Evolutionary conservation across 2,888 invertebrate species (phyloP), one percentile per base, ranked within the genome.

Genomic region (Alcis repandata): DNA sequence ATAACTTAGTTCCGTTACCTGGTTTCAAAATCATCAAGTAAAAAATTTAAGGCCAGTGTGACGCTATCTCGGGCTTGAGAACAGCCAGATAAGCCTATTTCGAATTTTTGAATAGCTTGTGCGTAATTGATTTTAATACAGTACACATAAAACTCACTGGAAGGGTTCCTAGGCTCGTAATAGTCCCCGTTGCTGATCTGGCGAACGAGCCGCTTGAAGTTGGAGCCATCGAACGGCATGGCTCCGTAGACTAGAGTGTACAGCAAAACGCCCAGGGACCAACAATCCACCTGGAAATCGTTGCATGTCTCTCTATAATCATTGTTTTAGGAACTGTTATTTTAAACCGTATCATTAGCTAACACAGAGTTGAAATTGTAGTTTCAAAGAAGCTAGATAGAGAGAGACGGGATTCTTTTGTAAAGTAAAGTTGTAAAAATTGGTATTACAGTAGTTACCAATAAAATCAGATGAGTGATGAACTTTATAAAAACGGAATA

Each of bases 201-300:
- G 84, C 97, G 97, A 71, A 99, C 98, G 82, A 99, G 95, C 80
- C 98, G 96, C 90, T 98, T 98, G 91, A 99, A 99, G 93, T 99
- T 99, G 70, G 98, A 98, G 68, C 99, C 99, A 92, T 99, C 99
- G 87, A 99, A 99, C 59, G 98, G 99, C 99, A 99, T 99, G 72
- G 99, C 98, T 77, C 99, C 99, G 88, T 99, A 99, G 74, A 99
- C 99, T 82, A 99, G 94, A 51, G 99, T 99, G 89, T 99, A 99
- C 10, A 99, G 94, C 52, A 99, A 94, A 53, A 99, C 99, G 60
- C 99, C 99, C 69, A 99, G 92, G 22, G 99, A 99, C 99, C 97
- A 97, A 84, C 97, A 97, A 83, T 97, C 97, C 56, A 97, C 94
- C 94, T 94, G 59, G 1, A 63, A 69, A 45, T 19, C 40, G 13